Base-by-base conservation (phyloP, 1,140 invertebrate species). In the Eubasilissa regina region DNA sequence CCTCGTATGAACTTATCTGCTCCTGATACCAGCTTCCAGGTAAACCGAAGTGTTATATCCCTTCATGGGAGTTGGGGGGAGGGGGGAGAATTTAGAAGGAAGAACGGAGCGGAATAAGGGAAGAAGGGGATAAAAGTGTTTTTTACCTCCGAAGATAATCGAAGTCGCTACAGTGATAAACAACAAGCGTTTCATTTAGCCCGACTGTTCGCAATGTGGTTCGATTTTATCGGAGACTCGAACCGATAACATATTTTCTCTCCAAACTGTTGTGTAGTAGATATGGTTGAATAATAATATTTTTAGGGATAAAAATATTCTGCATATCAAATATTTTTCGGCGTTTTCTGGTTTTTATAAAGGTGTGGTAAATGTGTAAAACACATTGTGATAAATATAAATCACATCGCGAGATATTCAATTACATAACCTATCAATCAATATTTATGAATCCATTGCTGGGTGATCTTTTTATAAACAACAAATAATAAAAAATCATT, bases 101-200 rank as follows among this genome's bases (percentile, higher is more conserved):
- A 64, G 60, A 64, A 4, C 60, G 35, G 60, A 64, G 66, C 48
- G 47, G 64, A 48, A 70, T 73, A 73, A 56, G 55, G 70, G 55
- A 56, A 43, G 51, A 70, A 19, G 21, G 13, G 48, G 35, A 60
- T n/a, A n/a, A 60, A 74, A 60, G 62, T 64, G 44, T 64, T 77
- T 77, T 77, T 78, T 73, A 68, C 66, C 66, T 60, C 66, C 77
- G 43, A 25, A 51, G 77, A 78, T 78, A 78, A 78, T 78, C 77
- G 77, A 78, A 78, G 73, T 64, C 77, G 66, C 53, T 74, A 74
- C 21, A 73, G 55, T 55, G 21, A 78, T 78, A 78, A 78, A 78
- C 53, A 78, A 62, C 45, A 48, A 21, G 45, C 76, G 44, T 78
- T 78, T 78, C 64, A 78, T 78, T 78, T 78, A 68, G 76, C 76